Evolutionary conservation across 2,888 invertebrate genomes (phyloP), one percentile per base, ranked within the genome.

Genomic region (Chrysolina americana): DNA sequence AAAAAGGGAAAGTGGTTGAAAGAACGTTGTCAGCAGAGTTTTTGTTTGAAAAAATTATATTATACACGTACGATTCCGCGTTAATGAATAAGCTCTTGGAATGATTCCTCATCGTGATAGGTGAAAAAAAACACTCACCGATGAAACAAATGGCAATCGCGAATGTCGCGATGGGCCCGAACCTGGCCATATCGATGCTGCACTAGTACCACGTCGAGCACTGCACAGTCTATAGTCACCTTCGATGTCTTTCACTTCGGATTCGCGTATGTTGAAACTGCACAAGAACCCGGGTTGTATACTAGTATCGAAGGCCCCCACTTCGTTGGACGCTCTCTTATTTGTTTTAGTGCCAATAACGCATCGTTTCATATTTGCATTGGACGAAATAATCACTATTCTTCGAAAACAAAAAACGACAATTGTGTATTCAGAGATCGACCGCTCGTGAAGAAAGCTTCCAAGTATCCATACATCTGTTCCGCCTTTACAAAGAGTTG

Each of bases 191-290:
- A 79, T 81, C 82, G 78, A 80, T 82, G 77, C 79, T 78, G 79
- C 53, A 41, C 50, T 68, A 50, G 48, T 80, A 81, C 80, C 78
- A 65, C 66, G 66, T 36, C 50, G 9, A 80, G 80, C 72, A 76
- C 71, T 70, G 78, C 85, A 84, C 84, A 85, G 85, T 23, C 41
- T 85, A 83, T 79, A 63, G 76, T 73, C 82, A 80, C 80, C 81
- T 83, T 81, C 81, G 80, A 81, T 81, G 84, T 87, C 86, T 86
- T 86, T 87, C 86, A 86, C 87, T 86, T 78, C 84, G 83, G 83
- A 84, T 83, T 83, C 81, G 81, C 81, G 81, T 82, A 79, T 80
- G 77, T 72, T 71, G 78, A 76, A 77, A 77, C 75, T 78, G 75
- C 76, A 73, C 77, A 77, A 81, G 80, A 76, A 79, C 70, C 76